phyloP scores from a whole-genome alignment of 2,888 invertebrate species.

The Laspeyria flexula region DNA sequence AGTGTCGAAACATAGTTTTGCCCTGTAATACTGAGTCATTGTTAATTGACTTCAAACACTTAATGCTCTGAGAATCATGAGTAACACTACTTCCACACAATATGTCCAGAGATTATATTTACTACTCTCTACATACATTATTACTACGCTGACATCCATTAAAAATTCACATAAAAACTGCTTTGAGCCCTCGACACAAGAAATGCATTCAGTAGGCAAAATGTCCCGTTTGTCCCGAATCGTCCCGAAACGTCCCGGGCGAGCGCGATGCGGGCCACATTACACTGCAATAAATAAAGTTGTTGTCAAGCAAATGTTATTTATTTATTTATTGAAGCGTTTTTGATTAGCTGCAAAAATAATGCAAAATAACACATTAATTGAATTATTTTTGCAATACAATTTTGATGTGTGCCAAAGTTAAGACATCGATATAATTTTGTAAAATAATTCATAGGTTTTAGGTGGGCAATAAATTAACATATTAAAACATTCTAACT shows the following conservation, averaged over 20 bases:
- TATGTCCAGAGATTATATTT: constrained; percentile 62
- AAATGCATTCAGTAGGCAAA: constrained; percentile 67
- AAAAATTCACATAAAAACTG: constrained; percentile 81
- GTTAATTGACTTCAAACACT: constrained; percentile 71
- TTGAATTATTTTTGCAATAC: constrained; percentile 2
- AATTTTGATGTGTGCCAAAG: constrained; percentile 9
- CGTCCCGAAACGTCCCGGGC: constrained; percentile 27
- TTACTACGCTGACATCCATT: constrained; percentile 66
- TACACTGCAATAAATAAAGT: constrained; percentile 71
- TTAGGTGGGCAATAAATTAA: constrained; percentile 1
- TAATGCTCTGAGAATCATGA: constrained; percentile 55
- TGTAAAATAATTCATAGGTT: not conserved
- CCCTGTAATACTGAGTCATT: constrained; percentile 84
- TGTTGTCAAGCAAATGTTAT: constrained; percentile 9
- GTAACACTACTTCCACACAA: constrained; percentile 44
- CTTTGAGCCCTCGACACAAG: constrained; percentile 78
- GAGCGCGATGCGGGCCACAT: constrained; percentile 46
- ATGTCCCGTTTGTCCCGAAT: constrained; percentile 45
- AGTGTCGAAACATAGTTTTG: constrained; percentile 48
- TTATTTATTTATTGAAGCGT: constrained; percentile 42
- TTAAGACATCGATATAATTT: not conserved
- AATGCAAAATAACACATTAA: not conserved
- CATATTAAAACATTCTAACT: constrained; percentile 11
- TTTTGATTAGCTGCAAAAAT: constrained; percentile 2
- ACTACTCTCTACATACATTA: constrained; percentile 49